Evolutionary conservation across 2,888 invertebrate species (phyloP), one percentile per base, ranked within the genome.

Genomic region (Aleiodes testaceus): DNA sequence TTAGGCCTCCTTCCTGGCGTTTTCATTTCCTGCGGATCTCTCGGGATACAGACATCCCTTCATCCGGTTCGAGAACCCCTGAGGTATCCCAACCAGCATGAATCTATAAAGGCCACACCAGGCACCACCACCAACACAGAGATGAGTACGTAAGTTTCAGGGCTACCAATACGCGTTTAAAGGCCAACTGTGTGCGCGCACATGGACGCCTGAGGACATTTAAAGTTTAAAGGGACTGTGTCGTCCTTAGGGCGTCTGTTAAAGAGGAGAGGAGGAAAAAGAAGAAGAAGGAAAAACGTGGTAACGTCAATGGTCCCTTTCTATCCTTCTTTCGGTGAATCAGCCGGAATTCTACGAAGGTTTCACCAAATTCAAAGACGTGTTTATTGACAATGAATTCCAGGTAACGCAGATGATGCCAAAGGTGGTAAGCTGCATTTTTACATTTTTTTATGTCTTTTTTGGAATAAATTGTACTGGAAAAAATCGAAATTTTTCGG

Each of bases 181-280:
- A 65, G 66, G 22, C 70, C 45, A 44, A 45, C 44, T 47, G 36
- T 53, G 47, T 69, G 72, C 68, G 70, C 65, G 63, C 70, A 36
- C 61, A 45, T 44, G n/a, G 20, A 11, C 59, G 20, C 36, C 42
- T 45, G 42, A 59, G 77, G 79, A 76, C 78, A 77, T 80, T 81
- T 80, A 81, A 81, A 80, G 61, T 80, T 81, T 79, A 81, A 81
- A 80, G 79, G 79, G 79, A 75, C 78, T 30, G 52, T 30, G 14
- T 55, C 47, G 7, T 20, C 14, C n/a, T 59, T 53, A 49, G 52
- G 55, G 22, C 42, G 44, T 55, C 61, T 49, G 49, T 50, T 49
- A n/a, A 59, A 59, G 59, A 42, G 16, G 9, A 36, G 36, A 36
- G 36, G 11, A 36, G 9, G 9, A 36, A 36, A 36, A 36, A 36